These are phyloP conservation scores for Volucella inflata DNA, from an alignment of 2,888 invertebrate genomes.

Conservation along the genomic window DNA sequence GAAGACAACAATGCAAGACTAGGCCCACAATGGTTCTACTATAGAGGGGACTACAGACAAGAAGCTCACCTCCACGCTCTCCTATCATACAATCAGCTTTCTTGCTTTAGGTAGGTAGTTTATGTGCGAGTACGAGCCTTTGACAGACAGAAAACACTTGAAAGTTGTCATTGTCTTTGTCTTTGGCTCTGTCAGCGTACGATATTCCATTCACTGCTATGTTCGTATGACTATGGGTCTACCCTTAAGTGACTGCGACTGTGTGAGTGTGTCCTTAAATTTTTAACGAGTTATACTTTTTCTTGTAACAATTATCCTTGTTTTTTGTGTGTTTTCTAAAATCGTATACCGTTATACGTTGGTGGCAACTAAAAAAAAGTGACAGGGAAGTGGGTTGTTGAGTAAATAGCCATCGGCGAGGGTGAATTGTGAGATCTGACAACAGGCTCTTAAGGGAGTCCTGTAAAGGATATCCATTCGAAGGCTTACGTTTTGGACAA, in stretches of 20 bases:
- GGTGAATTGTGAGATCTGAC: not conserved
- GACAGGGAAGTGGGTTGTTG: not conserved
- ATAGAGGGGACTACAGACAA: not conserved
- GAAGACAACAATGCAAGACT: conserved; percentile 25
- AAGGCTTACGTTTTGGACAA: too few species aligned
- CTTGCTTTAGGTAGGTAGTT: conserved; percentile 15
- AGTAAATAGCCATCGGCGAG: conserved; percentile 1
- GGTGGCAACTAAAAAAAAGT: not conserved
- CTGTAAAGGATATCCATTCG: too few species aligned
- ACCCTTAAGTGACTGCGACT: not conserved
- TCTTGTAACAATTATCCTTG: conserved; percentile 43
- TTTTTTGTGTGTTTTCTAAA: conserved; percentile 7
- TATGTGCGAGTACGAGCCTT: conserved; percentile 5
- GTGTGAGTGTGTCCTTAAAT: conserved; percentile 37
- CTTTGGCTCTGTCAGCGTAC: conserved; percentile 13
- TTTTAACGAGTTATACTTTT: conserved; percentile 56
- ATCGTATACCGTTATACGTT: not conserved
- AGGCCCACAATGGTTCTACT: too few species aligned
- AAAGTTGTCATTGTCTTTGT: too few species aligned
- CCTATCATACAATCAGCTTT: conserved; percentile 29
- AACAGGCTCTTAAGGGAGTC: too few species aligned
- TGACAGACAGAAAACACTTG: conserved; percentile 53
- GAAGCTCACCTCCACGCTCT: not conserved
- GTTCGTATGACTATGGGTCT: too few species aligned
- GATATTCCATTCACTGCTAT: not conserved